These are phyloP conservation scores for Halocaridina rubra DNA, from an alignment of 2,888 invertebrate genomes.

Conservation along the genomic window DNA sequence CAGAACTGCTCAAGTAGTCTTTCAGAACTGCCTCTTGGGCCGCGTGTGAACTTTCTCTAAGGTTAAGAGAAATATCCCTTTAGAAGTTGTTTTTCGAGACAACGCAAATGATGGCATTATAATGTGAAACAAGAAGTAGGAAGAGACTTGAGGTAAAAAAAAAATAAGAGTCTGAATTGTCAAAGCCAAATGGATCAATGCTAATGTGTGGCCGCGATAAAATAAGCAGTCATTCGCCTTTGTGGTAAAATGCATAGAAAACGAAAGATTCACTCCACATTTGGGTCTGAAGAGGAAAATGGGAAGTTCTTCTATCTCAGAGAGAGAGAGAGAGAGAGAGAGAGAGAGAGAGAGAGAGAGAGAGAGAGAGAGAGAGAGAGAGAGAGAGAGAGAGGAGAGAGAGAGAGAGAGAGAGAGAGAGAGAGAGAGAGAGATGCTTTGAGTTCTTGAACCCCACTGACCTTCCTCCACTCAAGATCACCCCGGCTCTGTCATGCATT, in stretches of 20 bases:
- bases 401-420: neutral
- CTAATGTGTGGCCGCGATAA: neutral
- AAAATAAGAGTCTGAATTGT: neutral
- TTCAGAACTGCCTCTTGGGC: no score
- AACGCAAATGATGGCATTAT: no score
- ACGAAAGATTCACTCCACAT: constrained; percentile 18
- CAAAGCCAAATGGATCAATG: neutral
- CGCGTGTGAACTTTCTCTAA: no score
- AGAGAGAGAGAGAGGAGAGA: neutral
- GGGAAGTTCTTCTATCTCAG: constrained; percentile 27
- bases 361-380: neutral
- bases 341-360: neutral
- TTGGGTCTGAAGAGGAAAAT: constrained; percentile 34
- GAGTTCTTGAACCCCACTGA: neutral
- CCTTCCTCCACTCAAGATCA: neutral
- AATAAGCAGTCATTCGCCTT: constrained; percentile 29
- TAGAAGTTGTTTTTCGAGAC: no score
- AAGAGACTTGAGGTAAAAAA: no score
- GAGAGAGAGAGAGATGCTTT: neutral
- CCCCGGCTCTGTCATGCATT: neutral
- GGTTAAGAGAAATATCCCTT: no score
- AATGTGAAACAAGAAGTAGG: no score
- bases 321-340: neutral
- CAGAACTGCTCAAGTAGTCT: no score
- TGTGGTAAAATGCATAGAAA: constrained; percentile 43